Conservation (phyloP, 2,797 vertebrate species). For the Myotis findleyi region DNA sequence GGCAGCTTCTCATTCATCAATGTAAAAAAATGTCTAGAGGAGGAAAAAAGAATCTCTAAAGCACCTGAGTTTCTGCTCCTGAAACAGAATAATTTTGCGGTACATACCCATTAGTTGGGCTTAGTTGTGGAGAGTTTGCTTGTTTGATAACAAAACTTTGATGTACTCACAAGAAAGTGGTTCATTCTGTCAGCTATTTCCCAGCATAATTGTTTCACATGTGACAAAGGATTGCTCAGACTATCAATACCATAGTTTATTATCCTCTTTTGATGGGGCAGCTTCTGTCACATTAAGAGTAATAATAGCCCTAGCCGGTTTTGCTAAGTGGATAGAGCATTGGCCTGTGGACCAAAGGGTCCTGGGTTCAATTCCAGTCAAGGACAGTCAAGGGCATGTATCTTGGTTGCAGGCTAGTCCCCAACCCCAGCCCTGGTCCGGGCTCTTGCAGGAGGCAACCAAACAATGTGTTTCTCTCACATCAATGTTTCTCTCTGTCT, state of each 20-base stretch:
- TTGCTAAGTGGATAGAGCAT: too few relatives aligned
- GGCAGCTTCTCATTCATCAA: slow-evolving; percentile 84
- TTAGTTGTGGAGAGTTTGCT: slow-evolving; percentile 64
- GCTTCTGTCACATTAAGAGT: slow-evolving; percentile 57
- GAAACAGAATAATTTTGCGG: slow-evolving; percentile 65
- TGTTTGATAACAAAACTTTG: slow-evolving; percentile 70
- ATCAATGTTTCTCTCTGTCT: too few relatives aligned
- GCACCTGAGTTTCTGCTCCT: slow-evolving; percentile 74
- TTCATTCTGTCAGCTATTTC: slow-evolving; percentile 76
- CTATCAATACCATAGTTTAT: slow-evolving; percentile 71
- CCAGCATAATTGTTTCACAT: slow-evolving; percentile 71
- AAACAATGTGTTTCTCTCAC: too few relatives aligned
- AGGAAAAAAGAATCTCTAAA: slow-evolving; percentile 73
- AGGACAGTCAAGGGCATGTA: too few relatives aligned
- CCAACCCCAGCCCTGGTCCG: too few relatives aligned
- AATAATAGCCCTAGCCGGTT: too few relatives aligned
- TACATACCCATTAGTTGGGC: slow-evolving; percentile 67
- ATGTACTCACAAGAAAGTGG: slow-evolving; percentile 72
- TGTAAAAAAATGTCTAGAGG: slow-evolving; percentile 67
- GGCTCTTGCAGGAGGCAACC: too few relatives aligned
- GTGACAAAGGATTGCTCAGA: slow-evolving; percentile 80
- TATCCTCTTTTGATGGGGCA: slow-evolving; percentile 63
- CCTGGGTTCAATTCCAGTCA: too few relatives aligned
- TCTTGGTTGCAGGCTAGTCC: too few relatives aligned
- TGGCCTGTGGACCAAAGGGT: too few relatives aligned